Percentiles rank a stretch among this genome's conserved stretches.
Evolutionary conservation across 2,113 vertebrate species (phyloP).

Genomic region (Erythrolamprus reginae): DNA sequence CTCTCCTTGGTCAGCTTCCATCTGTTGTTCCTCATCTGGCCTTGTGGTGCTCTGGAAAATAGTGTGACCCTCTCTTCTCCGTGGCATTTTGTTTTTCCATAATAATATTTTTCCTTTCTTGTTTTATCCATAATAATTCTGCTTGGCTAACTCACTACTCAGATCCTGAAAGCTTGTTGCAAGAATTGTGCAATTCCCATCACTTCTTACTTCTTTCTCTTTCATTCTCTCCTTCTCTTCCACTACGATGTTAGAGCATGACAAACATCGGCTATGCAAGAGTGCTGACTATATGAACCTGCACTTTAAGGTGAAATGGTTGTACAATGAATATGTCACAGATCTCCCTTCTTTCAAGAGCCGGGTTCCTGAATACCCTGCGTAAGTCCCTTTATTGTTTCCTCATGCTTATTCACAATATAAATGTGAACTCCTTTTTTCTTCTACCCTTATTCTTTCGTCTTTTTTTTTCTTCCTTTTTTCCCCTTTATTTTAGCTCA

Average conservation of each 20-base stretch:
- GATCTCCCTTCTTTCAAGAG: slow-evolving; percentile 94
- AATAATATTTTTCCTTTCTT: too few relatives aligned
- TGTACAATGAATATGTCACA: slow-evolving; percentile 96
- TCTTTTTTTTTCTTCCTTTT: too few relatives aligned
- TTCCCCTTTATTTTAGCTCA: too few relatives aligned
- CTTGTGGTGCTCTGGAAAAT: too few relatives aligned
- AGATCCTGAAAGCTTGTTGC: not conserved
- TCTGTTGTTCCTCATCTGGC: too few relatives aligned
- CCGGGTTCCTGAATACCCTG: slow-evolving; percentile 91
- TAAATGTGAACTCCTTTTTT: too few relatives aligned
- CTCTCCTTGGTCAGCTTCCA: too few relatives aligned
- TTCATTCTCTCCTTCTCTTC: not conserved
- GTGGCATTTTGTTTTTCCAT: too few relatives aligned
- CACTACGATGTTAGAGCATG: slow-evolving; percentile 76
- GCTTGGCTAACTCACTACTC: not conserved
- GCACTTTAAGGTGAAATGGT: slow-evolving; percentile 99
- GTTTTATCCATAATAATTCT: not conserved
- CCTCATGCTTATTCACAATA: not conserved
- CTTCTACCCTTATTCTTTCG: too few relatives aligned
- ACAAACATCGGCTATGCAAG: slow-evolving; percentile 96
- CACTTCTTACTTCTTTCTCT: not conserved
- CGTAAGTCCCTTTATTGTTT: slow-evolving; percentile 73
- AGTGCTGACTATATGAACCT: slow-evolving; percentile 99
- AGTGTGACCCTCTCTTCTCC: too few relatives aligned
- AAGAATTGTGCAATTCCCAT: not conserved